Evolutionary conservation across 1,140 invertebrate genomes (phyloP), one percentile per base, ranked within the genome.

Genomic region (Periplaneta americana): DNA sequence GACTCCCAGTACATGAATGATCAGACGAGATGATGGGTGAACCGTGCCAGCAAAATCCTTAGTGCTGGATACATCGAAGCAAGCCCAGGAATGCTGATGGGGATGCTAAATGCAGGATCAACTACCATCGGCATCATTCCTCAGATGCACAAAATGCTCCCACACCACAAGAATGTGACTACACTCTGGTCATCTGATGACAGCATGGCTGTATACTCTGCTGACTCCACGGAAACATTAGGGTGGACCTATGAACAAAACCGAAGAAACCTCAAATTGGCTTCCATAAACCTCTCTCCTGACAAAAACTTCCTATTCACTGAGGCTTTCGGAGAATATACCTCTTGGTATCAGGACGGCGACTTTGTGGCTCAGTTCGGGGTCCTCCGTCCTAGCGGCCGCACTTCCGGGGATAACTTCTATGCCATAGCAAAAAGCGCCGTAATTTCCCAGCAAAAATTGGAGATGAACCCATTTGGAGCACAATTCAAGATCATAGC

Each of bases 1-100:
- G n/a, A n/a, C n/a, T n/a, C n/a, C n/a, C n/a, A n/a, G n/a, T n/a
- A n/a, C n/a, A n/a, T n/a, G n/a, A n/a, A n/a, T n/a, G n/a, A n/a
- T n/a, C n/a, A n/a, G n/a, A n/a, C n/a, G n/a, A n/a, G n/a, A n/a
- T n/a, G n/a, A n/a, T n/a, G n/a, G n/a, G n/a, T n/a, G n/a, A n/a
- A n/a, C n/a, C n/a, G n/a, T n/a, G n/a, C n/a, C n/a, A n/a, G n/a
- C n/a, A n/a, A n/a, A n/a, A n/a, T n/a, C n/a, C n/a, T n/a, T n/a
- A n/a, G n/a, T n/a, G n/a, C n/a, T n/a, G n/a, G n/a, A 57, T 57
- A 15, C 8, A 2, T 80, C n/a, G n/a, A 4, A 31, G 82, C 82
- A 28, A 78, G 36, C 33, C 82, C 82, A 35, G 82, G 82, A 0
- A 83, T 83, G 80, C 75, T 83, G 18, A 83, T 83, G 80, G 82